phyloP scores from a whole-genome alignment of 2,113 vertebrate genomes.

The Sterrhoptilus dennistouni region DNA sequence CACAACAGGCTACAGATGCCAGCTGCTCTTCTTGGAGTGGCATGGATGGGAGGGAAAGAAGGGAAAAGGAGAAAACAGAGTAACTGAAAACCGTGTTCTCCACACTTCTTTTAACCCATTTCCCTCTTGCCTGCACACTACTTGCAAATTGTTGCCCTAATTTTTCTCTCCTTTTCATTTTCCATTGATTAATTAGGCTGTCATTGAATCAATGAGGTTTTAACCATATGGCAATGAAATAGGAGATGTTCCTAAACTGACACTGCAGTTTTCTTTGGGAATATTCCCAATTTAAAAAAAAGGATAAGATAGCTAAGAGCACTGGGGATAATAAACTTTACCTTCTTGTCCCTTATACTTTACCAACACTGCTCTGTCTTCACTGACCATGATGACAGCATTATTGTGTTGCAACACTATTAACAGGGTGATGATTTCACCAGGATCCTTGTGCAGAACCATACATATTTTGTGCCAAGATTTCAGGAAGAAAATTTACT shows the following conservation, averaged over 20 bases:
- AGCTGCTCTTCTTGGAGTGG: conserved; percentile 23
- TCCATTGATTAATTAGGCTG: neutral
- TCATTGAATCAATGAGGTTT: neutral
- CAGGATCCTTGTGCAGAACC: neutral
- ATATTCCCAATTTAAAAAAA: neutral
- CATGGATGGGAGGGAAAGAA: neutral
- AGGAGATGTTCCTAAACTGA: neutral
- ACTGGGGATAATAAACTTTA: neutral
- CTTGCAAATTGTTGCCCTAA: neutral
- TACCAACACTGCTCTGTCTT: neutral
- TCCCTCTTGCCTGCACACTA: neutral
- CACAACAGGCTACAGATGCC: conserved; percentile 49
- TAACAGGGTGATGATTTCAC: neutral
- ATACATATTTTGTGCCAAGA: neutral
- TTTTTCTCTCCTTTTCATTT: neutral
- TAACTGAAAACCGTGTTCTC: neutral
- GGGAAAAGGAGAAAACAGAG: neutral
- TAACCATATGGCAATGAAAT: neutral
- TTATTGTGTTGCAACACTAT: neutral
- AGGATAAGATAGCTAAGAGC: neutral
- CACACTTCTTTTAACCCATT: neutral
- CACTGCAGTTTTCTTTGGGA: neutral
- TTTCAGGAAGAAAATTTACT: neutral
- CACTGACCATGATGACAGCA: neutral
- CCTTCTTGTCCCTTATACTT: neutral